These are phyloP conservation scores for Mus musculus DNA, from an alignment of 2,113 vertebrate species.

Conservation along the genomic window GRCm39 chr7:101676501-101677000, in stretches of 20 bases:
- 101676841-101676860: neutral
- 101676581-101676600: too few species aligned
- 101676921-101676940: neutral
- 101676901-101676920: neutral
- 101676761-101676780: constrained; percentile 27
- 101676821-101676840: neutral
- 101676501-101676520: neutral
- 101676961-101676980: neutral
- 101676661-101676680: too few species aligned
- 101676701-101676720: too few species aligned
- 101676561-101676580: neutral
- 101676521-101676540: neutral
- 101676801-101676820: constrained; percentile 39
- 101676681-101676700: too few species aligned
- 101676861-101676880: neutral
- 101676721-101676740: too few species aligned
- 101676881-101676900: too few species aligned
- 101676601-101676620: too few species aligned
- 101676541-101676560: neutral
- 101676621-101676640: too few species aligned
- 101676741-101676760: too few species aligned
- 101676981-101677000: neutral
- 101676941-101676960: neutral
- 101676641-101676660: too few species aligned
- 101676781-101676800: constrained; percentile 6